Base-by-base conservation (phyloP, 2,888 invertebrate genomes). In the Oxycera nigricornis region DNA sequence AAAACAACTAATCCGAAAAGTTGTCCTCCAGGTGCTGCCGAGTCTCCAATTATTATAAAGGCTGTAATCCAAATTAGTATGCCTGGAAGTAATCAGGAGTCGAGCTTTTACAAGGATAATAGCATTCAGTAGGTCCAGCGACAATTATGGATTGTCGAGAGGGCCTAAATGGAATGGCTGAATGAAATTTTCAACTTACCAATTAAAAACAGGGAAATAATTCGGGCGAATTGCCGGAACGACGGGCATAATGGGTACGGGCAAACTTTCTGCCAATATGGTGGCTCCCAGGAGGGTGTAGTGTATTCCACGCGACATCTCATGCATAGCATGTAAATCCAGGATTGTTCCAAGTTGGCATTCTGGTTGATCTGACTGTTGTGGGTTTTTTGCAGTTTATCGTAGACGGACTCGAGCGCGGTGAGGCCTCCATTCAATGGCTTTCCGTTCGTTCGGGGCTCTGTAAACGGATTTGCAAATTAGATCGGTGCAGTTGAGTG, bases 201-300 rank as follows among this genome's bases (percentile, higher is more conserved):
- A 81, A 95, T 90, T 70, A 94, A 83, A 78, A 92, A 87, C 72
- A 94, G 87, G 70, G 92, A 90, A 76, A 93, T 77, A 20, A 92
- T 88, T 80, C 94, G 89, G n/a, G 94, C 92, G 82, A 94, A 91
- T 82, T 93, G 92, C 78, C 95, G 88, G 85, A 92, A 94, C 0
- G 94, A 91, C 26, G 94, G 94, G 81, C 95, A 95, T 82, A 94
- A 89, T 22, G 94, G 94, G 81, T 92, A 93, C 0, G 94, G 94
- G 83, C 94, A 94, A 80, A 93, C 83, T 83, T 90, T 91, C 80
- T 91, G 90, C 94, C 94, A 95, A 79, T 91, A 87, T 0, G 90
- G 88, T 17, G 94, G 94, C 82, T 94, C 92, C 94, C 94, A 95
- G 20, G 94, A 91, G 28, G 93, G 90, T 80, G 88, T 87, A 55